Evolutionary conservation across 2,888 invertebrate genomes (phyloP).

Genomic region (Callinectes sapidus): DNA sequence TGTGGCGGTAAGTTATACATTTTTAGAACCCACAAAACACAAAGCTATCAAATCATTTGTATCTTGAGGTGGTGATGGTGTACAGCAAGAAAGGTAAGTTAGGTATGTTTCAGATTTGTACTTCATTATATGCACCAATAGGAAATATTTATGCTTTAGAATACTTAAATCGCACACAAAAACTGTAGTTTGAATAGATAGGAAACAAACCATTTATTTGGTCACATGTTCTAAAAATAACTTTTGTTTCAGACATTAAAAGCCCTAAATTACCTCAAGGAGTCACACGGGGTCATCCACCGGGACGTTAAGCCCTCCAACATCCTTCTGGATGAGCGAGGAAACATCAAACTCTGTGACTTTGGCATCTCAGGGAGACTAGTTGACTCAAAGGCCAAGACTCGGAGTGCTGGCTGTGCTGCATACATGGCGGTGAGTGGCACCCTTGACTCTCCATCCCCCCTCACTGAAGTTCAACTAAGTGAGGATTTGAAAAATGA

Average conservation of each 20-base stretch:
- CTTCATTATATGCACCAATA: too few relatives aligned
- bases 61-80: neutral
- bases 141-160: neutral
- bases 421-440: constrained; percentile 96
- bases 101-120: too few relatives aligned
- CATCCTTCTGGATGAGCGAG: constrained; percentile 95
- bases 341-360: constrained; percentile 98
- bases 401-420: constrained; percentile 97
- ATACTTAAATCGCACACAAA: neutral
- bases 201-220: too few relatives aligned
- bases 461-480: too few relatives aligned
- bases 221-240: neutral
- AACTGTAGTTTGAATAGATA: too few relatives aligned
- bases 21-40: neutral
- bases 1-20: constrained; percentile 87
- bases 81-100: neutral
- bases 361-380: constrained; percentile 99
- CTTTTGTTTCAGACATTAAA: constrained; percentile 1
- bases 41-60: too few relatives aligned
- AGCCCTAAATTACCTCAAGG: constrained; percentile 90
- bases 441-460: neutral
- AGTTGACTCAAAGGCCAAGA: constrained; percentile 98
- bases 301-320: constrained; percentile 99
- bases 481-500: too few relatives aligned
- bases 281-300: constrained; percentile 97